Evolutionary conservation across 2,797 vertebrate genomes (phyloP), one percentile per base, ranked within the genome.

Genomic region (Sarcoramphus papa): DNA sequence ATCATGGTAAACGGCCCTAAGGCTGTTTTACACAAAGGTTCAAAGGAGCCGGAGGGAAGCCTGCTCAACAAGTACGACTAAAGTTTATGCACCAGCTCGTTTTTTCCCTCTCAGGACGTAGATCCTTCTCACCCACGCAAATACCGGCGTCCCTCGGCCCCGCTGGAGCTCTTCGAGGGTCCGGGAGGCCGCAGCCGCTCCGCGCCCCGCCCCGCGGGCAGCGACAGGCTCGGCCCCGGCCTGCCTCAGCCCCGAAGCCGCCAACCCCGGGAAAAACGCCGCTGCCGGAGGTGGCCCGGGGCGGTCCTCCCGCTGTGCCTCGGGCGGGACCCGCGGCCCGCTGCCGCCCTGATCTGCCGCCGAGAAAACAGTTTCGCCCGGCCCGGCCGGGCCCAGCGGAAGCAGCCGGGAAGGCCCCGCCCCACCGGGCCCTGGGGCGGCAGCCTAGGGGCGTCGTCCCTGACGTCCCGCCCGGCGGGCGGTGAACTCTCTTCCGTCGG

Each of bases 1-100:
- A 6, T 35, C 10, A 4, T 4, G 13, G 33, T 12, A 6, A 37
- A 4, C 5, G 7, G 35, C 22, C n/a, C 31, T 3, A 3, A 2
- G 25, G 25, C 56, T 35, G 4, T 3, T 3, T 13, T 10, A 8
- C 14, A 1, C 21, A 10, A 4, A 27, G 21, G 56, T 9, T 14
- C 21, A 5, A 5, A 9, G 13, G 64, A 24, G 21, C 33, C 18
- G 31, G 27, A 13, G 31, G 45, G 45, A 31, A 18, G 43, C 31
- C 31, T 11, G 40, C 40, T 25, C 21, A 7, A 16, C 56, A 9
- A 17, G 19, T 9, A 13, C 37, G 9, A 8, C 37, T 7, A 2
- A 23, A 33, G n/a, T 23, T 40, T 15, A 14, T 4, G 31, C 22
- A 18, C 56, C 41, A 7, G 25, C 35, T 50, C 41, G 6, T 41